Evolutionary conservation across 1,140 invertebrate genomes (phyloP).

Genomic region (Macrosteles quadrilineatus): DNA sequence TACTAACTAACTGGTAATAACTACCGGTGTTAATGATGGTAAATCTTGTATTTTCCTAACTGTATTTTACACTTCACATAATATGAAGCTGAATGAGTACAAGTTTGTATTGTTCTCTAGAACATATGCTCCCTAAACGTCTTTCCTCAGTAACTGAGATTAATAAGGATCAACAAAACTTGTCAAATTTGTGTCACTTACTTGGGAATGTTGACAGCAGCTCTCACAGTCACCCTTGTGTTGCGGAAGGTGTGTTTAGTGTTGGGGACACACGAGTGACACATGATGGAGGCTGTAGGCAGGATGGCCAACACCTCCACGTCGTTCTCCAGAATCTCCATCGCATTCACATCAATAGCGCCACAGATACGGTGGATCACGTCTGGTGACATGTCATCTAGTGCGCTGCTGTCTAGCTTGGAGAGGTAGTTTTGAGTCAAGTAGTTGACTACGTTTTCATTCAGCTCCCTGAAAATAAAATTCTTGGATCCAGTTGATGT

Average conservation of each 20-base stretch:
- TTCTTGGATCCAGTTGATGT: too few relatives aligned
- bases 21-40: too few relatives aligned
- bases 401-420: slow-evolving; percentile 49
- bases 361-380: slow-evolving; percentile 71
- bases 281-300: slow-evolving; percentile 68
- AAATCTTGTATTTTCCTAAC: too few relatives aligned
- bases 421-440: slow-evolving; percentile 60
- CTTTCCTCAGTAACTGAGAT: too few relatives aligned
- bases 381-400: slow-evolving; percentile 55
- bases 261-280: slow-evolving; percentile 75
- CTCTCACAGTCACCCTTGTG: slow-evolving; percentile 64
- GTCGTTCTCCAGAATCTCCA: slow-evolving; percentile 59
- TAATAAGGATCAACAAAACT: too few relatives aligned
- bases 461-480: slow-evolving; percentile 60
- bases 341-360: slow-evolving; percentile 76
- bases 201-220: slow-evolving; percentile 65
- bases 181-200: slow-evolving; percentile 40
- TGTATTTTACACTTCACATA: too few relatives aligned
- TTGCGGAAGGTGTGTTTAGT: slow-evolving; percentile 66
- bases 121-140: too few relatives aligned
- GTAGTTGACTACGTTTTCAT: slow-evolving; percentile 62
- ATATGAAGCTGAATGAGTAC: too few relatives aligned
- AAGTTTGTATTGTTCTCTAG: too few relatives aligned
- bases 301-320: slow-evolving; percentile 63
- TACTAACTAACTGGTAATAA: too few relatives aligned